Evolutionary conservation across 2,113 vertebrate species (phyloP).

Genomic region (Calidris pugnax): DNA sequence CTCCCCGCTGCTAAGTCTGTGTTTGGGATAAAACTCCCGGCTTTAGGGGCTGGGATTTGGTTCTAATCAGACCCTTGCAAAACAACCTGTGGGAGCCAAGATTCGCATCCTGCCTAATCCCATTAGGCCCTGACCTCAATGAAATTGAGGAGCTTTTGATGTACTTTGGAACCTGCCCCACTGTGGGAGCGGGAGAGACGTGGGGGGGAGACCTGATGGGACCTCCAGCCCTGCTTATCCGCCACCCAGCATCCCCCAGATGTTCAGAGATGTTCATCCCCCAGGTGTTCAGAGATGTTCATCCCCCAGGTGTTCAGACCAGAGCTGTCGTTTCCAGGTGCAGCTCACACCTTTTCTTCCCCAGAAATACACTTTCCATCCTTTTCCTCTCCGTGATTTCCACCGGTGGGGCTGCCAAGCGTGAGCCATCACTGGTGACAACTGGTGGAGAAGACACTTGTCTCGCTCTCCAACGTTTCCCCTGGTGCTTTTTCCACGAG

Average conservation of each 20-base stretch:
- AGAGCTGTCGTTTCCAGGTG: neutral
- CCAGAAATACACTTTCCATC: neutral
- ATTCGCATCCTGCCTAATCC: neutral
- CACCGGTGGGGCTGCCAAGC: rapidly evolving
- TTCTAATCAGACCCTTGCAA: neutral
- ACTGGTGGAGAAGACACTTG: neutral
- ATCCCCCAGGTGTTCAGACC: neutral
- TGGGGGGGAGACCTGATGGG: rapidly evolving
- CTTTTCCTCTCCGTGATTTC: neutral
- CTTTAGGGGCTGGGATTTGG: neutral
- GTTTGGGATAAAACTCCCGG: neutral
- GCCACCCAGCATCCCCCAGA: neutral
- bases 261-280: neutral
- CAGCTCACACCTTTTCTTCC: neutral
- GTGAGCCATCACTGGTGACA: rapidly evolving
- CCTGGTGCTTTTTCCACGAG: neutral
- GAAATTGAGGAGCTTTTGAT: neutral
- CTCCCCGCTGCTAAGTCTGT: neutral
- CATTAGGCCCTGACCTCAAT: neutral
- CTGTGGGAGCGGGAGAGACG: rapidly evolving
- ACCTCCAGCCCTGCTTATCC: rapidly evolving
- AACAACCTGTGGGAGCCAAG: neutral
- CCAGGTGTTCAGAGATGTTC: neutral
- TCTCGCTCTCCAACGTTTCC: rapidly evolving
- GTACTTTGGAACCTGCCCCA: neutral